Base-by-base conservation (phyloP, 1,140 invertebrate species). In the Orius laevigatus region DNA sequence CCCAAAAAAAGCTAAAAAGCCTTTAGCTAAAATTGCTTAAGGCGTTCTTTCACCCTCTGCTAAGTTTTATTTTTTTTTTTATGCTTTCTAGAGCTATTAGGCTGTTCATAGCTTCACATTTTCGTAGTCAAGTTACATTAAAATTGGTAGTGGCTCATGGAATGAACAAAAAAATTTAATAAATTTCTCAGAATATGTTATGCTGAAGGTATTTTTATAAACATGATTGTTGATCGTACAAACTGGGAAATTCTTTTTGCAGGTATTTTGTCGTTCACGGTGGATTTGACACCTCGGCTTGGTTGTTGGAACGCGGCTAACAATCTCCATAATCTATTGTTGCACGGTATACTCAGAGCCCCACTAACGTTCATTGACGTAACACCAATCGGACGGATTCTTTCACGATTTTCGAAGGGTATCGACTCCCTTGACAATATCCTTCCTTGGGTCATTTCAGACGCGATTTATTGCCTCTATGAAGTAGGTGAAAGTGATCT, bases 291-390 rank as follows among this genome's bases (percentile, higher is more conserved):
- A 11, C 52, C 52, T 12, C 19, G 43, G 10, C 34, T 53, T 15
- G 52, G 48, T 8, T 45, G 46, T 35, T 42, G 32, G 43, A 6
- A 32, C 11, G 52, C 52, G 2, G 47, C 46, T 25, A 35, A 39
- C 5, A 46, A 15, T 19, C 36, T 51, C 3, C 91, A 96, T 70
- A 63, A 71, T 54, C 59, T 72, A 50, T 75, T 94, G 65, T 70
- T 95, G 60, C 58, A 62, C 44, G 76, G 76, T 58, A 71, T 94
- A 59, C 65, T 94, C 60, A 75, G 75, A 60, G 72, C 77, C 46
- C 80, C 81, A 52, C 70, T 84, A 66, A 66, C 69, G 64, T 89
- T 91, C 71, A 93, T 84, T 69, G 88, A 93, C 66, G 81, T 79
- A 56, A 92, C 87, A 53, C 89, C 89, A 38, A 62, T 74, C 54